These are phyloP conservation scores for Quadriops clusia DNA, from an alignment of 2,888 invertebrate genomes.

Conservation along the genomic window DNA sequence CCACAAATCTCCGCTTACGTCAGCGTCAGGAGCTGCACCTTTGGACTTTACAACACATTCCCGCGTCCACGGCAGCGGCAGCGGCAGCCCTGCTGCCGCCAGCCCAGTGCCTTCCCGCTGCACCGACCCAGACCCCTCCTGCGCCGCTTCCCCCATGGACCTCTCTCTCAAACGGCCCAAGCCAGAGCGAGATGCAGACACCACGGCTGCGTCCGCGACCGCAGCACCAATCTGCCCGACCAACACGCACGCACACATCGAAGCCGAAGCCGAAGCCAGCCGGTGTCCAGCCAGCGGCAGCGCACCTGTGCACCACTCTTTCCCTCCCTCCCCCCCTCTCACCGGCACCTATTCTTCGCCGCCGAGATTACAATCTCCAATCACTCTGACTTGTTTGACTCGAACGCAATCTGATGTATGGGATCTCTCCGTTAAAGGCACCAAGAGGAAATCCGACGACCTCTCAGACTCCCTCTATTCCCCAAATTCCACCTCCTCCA, in stretches of 20 bases:
- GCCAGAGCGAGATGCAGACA: too few relatives aligned
- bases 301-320: constrained; percentile 24
- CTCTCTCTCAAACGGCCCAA: constrained; percentile 32
- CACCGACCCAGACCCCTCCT: constrained; percentile 22
- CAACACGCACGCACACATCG: constrained; percentile 12
- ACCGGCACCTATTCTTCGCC: constrained; percentile 14
- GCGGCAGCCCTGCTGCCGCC: constrained; percentile 26
- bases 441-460: constrained; percentile 21
- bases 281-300: constrained; percentile 14
- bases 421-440: constrained; percentile 32
- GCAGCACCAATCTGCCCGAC: constrained; percentile 3
- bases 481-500: constrained; percentile 9
- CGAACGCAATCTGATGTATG: constrained; percentile 33
- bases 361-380: constrained; percentile 6
- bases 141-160: constrained; percentile 35
- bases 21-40: constrained; percentile 22
- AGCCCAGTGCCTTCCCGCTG: constrained; percentile 24
- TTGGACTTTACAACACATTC: constrained; percentile 30
- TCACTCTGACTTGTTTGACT: constrained; percentile 2
- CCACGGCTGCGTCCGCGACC: constrained; percentile 11
- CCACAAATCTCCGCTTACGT: constrained; percentile 14
- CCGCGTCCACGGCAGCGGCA: constrained; percentile 19
- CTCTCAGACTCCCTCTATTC: constrained; percentile 10
- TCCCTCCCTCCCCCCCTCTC: constrained; percentile 16
- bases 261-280: too few relatives aligned